phyloP scores from a whole-genome alignment of 2,797 vertebrate genomes.

The Onychomys leucogaster region DNA sequence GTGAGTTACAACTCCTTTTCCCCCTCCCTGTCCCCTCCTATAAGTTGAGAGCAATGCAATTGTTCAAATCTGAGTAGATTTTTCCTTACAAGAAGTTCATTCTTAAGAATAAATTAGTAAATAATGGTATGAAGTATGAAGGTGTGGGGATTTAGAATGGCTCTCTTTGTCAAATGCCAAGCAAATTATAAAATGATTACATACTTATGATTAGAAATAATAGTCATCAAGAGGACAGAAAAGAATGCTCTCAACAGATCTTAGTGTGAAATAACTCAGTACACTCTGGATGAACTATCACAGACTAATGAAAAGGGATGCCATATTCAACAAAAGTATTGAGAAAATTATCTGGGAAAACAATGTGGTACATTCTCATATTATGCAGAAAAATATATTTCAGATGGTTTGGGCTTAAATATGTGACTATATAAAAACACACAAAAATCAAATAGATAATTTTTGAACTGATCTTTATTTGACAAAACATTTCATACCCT shows the following conservation, averaged over 20 bases:
- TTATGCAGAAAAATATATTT: conserved; percentile 57
- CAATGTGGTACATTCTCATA: conserved; percentile 4
- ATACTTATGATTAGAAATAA: conserved; percentile 15
- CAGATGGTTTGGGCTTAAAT: conserved; percentile 59
- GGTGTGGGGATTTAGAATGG: conserved; percentile 37
- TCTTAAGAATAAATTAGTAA: conserved; percentile 36
- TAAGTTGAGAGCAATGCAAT: neutral
- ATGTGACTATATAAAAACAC: conserved; percentile 2
- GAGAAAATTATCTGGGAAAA: conserved; percentile 56
- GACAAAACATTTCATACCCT: conserved; percentile 28
- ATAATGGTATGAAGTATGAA: conserved; percentile 46
- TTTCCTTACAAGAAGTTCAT: conserved; percentile 34
- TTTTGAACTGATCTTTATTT: conserved; percentile 47
- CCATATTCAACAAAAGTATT: conserved; percentile 34
- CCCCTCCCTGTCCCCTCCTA: neutral
- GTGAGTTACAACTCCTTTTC: neutral
- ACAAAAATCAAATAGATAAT: conserved; percentile 12
- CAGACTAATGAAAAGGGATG: conserved; percentile 16
- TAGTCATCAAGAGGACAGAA: neutral
- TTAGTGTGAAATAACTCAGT: neutral
- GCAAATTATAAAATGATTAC: conserved; percentile 15
- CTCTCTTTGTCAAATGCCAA: conserved; percentile 5
- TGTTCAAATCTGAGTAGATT: neutral
- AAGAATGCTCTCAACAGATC: neutral
- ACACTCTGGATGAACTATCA: conserved; percentile 11